These are phyloP conservation scores for Dryomyza anilis DNA, from an alignment of 2,888 invertebrate species.

Conservation along the genomic window DNA sequence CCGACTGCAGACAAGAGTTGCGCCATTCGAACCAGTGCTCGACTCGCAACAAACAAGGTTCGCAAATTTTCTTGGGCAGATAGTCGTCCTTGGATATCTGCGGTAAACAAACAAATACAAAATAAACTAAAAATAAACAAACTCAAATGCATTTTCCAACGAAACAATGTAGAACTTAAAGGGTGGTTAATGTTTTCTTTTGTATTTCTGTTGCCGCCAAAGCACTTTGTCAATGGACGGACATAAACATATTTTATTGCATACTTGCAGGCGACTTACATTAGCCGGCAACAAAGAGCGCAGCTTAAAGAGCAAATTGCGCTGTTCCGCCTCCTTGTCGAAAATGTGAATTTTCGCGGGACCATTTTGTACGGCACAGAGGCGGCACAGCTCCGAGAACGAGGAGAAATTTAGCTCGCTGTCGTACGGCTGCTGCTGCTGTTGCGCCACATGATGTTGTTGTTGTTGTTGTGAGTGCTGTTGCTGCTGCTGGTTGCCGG, in stretches of 20 bases:
- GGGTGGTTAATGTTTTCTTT: not conserved
- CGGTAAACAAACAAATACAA: not conserved
- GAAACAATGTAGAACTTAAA: not conserved
- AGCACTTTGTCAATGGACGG: not conserved
- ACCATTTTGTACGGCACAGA: slow-evolving; percentile 73
- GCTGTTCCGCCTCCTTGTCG: slow-evolving; percentile 74
- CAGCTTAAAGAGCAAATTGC: slow-evolving; percentile 73
- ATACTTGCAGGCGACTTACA: slow-evolving; percentile 62
- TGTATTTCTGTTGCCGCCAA: not conserved
- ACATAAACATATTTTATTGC: not conserved
- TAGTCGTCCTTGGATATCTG: slow-evolving; percentile 76
- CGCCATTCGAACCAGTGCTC: slow-evolving; percentile 75
- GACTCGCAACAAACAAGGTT: slow-evolving; percentile 69
- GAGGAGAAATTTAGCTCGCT: slow-evolving; percentile 70
- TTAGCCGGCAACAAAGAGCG: slow-evolving; percentile 72
- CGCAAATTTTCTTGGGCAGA: slow-evolving; percentile 74
- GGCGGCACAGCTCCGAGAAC: slow-evolving; percentile 73
- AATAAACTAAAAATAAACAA: not conserved
- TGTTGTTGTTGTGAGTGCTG: slow-evolving; percentile 34
- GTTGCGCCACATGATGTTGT: slow-evolving; percentile 46
- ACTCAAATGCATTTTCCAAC: not conserved
- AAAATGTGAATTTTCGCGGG: slow-evolving; percentile 73
- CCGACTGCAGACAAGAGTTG: slow-evolving; percentile 70
- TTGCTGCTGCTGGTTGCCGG: slow-evolving; percentile 32
- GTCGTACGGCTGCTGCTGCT: slow-evolving; percentile 46